Percentiles rank a stretch among this genome's conserved stretches.
Evolutionary conservation across 2,113 vertebrate species (phyloP).

Genomic region (Reinhardtius hippoglossoides): DNA sequence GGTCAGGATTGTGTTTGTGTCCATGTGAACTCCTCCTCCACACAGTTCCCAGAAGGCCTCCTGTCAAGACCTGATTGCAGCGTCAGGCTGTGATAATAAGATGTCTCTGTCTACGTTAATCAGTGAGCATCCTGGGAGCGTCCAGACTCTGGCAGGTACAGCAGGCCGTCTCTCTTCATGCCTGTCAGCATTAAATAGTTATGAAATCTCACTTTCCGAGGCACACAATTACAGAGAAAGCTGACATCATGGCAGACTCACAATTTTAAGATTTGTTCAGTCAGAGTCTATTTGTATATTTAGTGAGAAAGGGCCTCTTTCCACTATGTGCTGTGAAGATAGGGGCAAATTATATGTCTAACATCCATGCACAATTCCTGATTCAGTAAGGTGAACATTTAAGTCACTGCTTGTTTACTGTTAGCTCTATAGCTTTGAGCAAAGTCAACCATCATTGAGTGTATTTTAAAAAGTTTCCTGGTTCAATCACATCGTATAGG

Average conservation of each 20-base stretch:
- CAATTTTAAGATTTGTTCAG: background rate
- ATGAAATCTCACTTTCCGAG: background rate
- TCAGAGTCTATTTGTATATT: background rate
- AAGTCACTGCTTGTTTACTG: too few species aligned
- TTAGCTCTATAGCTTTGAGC: too few species aligned
- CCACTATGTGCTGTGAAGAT: background rate
- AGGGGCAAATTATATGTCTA: too few species aligned
- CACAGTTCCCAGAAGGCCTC: conserved; percentile 51
- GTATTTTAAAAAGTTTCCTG: too few species aligned
- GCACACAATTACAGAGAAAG: background rate
- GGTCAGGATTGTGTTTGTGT: conserved; percentile 38
- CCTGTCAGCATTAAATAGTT: background rate
- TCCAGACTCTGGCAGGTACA: background rate
- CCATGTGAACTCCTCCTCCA: conserved; percentile 56
- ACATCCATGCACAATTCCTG: too few species aligned
- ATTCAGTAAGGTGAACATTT: too few species aligned
- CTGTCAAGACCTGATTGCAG: conserved; percentile 18
- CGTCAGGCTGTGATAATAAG: conserved; percentile 16
- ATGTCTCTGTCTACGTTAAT: conserved; percentile 4
- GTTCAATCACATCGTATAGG: too few species aligned
- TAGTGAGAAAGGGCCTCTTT: background rate
- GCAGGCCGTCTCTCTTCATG: background rate
- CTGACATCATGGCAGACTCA: background rate
- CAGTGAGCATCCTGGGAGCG: conserved; percentile 9
- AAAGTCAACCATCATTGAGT: too few species aligned